Conservation (phyloP, 2,888 invertebrate species). For the Pristionchus maxplancki region DNA sequence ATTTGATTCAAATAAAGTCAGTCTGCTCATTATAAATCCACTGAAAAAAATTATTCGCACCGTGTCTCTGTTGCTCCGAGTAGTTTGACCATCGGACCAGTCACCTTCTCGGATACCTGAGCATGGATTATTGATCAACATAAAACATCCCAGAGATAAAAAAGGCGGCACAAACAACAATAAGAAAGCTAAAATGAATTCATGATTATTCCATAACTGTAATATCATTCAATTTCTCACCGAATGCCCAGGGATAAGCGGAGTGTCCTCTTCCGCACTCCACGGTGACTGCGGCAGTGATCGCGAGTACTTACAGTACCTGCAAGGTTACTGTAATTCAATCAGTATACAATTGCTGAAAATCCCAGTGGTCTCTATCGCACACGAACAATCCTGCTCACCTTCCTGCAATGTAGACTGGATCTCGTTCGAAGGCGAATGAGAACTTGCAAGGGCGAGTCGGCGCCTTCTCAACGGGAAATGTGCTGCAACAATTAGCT, state of each 20-base stretch:
- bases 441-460: constrained; percentile 62
- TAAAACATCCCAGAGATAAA: constrained; percentile 14
- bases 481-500: background rate
- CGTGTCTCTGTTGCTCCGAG: constrained; percentile 65
- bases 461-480: constrained; percentile 57
- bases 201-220: background rate
- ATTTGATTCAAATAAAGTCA: background rate
- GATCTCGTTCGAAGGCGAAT: constrained; percentile 69
- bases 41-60: background rate
- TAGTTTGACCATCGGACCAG: constrained; percentile 59
- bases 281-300: constrained; percentile 94
- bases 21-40: no score
- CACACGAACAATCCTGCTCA: no score
- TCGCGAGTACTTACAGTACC: constrained; percentile 89
- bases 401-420: constrained; percentile 81
- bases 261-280: constrained; percentile 82
- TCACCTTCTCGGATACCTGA: constrained; percentile 74
- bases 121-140: constrained; percentile 2
- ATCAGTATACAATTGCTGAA: background rate
- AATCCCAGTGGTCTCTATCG: no score
- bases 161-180: background rate
- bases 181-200: no score
- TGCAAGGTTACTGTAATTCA: background rate
- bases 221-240: constrained; percentile 48
- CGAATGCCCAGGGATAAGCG: constrained; percentile 63